Base-by-base conservation (phyloP, 2,888 invertebrate species). In the Heliconius hortense region DNA sequence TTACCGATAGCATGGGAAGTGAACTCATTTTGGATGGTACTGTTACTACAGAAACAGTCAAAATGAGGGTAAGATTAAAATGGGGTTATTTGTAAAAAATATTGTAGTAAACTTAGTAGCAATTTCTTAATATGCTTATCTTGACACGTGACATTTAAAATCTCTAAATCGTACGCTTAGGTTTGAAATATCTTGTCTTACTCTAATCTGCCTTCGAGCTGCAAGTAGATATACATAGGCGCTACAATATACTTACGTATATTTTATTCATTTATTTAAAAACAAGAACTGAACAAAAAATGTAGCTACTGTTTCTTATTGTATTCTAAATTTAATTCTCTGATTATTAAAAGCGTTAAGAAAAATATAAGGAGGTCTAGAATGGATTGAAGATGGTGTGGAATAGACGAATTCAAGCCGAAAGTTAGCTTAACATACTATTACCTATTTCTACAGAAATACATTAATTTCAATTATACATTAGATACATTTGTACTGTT, bases 1-100 rank as follows among this genome's bases (percentile, higher is more conserved):
- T 99, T 1, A 96, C 97, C 77, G 93, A 94, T 68, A 95, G 96
- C 72, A 96, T 98, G 95, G 94, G 95, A 1, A 93, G 95, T 11
- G 96, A 96, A 8, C 91, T 96, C 28, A 96, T 98, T 13, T 80
- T 94, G 15, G 97, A 99, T 90, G 99, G 99, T 0, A 98, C 97
- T 0, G 94, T 98, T 39, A 97, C 97, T 1, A 96, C 96, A n/a
- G 98, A 98, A 80, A 95, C 96, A 0, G 94, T 96, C 11, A 98
- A 97, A 93, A 96, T 98, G 87, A 95, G 95, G 94, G 97, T 96
- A 89, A 84, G 15, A 70, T 43, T 13, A 24, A 13, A 56, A 64
- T 3, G 35, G 4, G 13, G n/a, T 28, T 26, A 35, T 10, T 10
- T 8, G 35, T 35, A 35, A 21, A 31, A 18, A 63, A 21, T 0